These are phyloP conservation scores for Frankliniella intonsa DNA, from an alignment of 2,888 invertebrate genomes.

Conservation along the genomic window DNA sequence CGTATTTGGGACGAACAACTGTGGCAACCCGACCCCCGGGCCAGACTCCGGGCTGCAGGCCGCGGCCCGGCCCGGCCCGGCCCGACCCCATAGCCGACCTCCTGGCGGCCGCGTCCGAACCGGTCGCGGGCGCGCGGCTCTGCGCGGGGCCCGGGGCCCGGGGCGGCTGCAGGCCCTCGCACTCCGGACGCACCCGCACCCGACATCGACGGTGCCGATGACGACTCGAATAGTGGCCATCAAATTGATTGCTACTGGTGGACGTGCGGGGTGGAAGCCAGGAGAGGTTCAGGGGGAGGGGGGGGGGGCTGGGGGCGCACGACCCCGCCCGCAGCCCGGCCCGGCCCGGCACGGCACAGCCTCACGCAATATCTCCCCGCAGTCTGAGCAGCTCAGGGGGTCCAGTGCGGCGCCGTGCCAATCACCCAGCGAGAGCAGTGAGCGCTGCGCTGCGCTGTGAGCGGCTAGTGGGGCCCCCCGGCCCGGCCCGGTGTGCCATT, in stretches of 20 bases:
- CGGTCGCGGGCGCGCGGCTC: neutral
- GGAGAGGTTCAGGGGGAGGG: neutral
- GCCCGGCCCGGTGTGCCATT: too few relatives aligned
- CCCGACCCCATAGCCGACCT: neutral
- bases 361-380: too few relatives aligned
- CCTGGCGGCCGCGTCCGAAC: neutral
- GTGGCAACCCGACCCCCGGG: neutral
- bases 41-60: too few relatives aligned
- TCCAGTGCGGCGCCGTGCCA: too few relatives aligned
- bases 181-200: neutral
- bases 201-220: neutral
- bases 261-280: neutral
- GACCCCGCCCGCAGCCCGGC: neutral
- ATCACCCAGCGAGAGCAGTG: too few relatives aligned
- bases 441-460: too few relatives aligned
- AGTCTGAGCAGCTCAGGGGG: too few relatives aligned
- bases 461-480: too few relatives aligned
- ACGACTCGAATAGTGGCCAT: slow-evolving; percentile 19
- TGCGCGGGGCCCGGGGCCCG: neutral
- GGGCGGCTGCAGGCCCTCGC: neutral
- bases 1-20: neutral
- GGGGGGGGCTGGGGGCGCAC: neutral
- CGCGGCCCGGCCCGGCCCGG: neutral
- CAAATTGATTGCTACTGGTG: slow-evolving; percentile 22
- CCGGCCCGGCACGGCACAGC: too few relatives aligned